Percentiles rank a stretch among this genome's conserved stretches.
Conservation (phyloP, 1,140 invertebrate species). For the Aphidius gifuensis region DNA sequence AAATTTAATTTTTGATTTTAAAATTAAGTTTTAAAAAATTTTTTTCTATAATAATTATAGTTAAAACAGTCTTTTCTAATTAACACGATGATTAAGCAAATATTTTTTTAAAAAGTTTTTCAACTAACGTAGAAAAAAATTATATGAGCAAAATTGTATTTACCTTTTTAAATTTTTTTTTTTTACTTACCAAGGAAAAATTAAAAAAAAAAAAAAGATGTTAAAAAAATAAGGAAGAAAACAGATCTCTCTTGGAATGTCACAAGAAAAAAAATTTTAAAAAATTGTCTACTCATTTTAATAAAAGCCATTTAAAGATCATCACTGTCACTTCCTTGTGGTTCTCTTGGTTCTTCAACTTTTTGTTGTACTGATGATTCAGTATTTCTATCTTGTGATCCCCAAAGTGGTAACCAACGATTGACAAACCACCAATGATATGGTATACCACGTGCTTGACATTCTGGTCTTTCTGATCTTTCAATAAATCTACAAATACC, state of each 20-base stretch:
- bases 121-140: too few species aligned
- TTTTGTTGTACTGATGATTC: constrained; percentile 18
- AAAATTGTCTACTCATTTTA: constrained; percentile 9
- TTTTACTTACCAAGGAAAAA: neutral
- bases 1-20: too few species aligned
- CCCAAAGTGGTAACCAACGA: constrained; percentile 45
- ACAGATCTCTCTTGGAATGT: too few species aligned
- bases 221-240: too few species aligned
- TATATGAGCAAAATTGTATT: too few species aligned
- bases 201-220: neutral
- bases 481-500: constrained; percentile 40
- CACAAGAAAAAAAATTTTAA: neutral
- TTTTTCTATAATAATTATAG: neutral
- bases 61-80: too few species aligned
- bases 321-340: constrained; percentile 44
- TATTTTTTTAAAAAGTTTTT: too few species aligned
- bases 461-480: constrained; percentile 42
- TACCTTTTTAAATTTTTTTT: neutral
- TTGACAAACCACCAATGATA: constrained; percentile 50
- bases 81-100: neutral
- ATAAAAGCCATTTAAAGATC: constrained; percentile 31
- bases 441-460: constrained; percentile 40
- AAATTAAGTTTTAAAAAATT: too few species aligned
- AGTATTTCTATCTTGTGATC: constrained; percentile 38
- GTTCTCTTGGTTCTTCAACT: constrained; percentile 35